A percentile compares a stretch with the other conserved stretches of the same genome.
Conservation (phyloP, 2,888 invertebrate genomes). For the Lycaena phlaeas region DNA sequence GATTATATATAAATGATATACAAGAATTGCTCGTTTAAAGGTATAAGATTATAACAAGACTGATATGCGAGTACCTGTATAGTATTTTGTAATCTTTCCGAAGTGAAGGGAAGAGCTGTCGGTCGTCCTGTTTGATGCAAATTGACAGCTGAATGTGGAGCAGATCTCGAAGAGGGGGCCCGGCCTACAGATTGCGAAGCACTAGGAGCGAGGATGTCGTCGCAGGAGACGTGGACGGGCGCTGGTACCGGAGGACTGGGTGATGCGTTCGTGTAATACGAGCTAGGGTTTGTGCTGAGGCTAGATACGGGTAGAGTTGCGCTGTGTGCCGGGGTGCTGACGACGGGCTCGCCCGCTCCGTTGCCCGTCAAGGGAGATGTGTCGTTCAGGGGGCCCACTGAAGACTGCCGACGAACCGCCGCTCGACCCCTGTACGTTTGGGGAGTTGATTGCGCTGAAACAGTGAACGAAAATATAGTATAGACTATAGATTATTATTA, state of each 20-base stretch:
- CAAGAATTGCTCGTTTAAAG: too few species aligned
- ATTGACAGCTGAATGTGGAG: constrained; percentile 63
- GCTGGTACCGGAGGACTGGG: constrained; percentile 70
- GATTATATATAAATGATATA: too few species aligned
- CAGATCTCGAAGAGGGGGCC: constrained; percentile 56
- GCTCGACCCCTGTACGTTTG: constrained; percentile 73
- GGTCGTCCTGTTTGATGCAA: constrained; percentile 58
- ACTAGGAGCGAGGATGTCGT: constrained; percentile 56
- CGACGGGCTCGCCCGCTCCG: constrained; percentile 47
- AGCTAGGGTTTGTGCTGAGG: constrained; percentile 65
- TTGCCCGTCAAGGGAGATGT: constrained; percentile 61
- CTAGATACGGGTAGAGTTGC: constrained; percentile 70
- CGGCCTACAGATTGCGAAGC: constrained; percentile 39
- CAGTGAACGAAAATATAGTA: constrained; percentile 5
- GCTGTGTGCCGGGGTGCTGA: constrained; percentile 64
- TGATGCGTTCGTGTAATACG: constrained; percentile 76
- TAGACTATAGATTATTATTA: background rate
- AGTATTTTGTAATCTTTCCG: constrained; percentile 43
- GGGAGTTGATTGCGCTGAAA: constrained; percentile 76
- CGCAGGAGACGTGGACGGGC: constrained; percentile 58
- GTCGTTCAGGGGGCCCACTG: constrained; percentile 74
- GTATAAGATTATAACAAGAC: too few species aligned
- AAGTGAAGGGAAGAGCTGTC: constrained; percentile 42
- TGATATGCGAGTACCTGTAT: constrained; percentile 27
- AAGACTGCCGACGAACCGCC: constrained; percentile 75